These are phyloP conservation scores for Congeria kusceri DNA, from an alignment of 2,888 invertebrate genomes.

Conservation along the genomic window DNA sequence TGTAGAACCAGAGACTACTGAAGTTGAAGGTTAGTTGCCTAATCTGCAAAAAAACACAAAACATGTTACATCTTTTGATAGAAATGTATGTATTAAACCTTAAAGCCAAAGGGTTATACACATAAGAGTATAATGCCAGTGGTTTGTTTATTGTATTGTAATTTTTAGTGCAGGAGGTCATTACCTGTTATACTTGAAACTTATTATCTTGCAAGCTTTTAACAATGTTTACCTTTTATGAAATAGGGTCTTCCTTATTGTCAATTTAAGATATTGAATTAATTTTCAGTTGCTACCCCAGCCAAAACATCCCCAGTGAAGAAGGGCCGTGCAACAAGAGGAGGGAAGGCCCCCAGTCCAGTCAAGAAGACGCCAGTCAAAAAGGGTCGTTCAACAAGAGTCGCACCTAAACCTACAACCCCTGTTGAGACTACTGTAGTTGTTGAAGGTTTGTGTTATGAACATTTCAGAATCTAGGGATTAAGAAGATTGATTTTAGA, in stretches of 20 bases:
- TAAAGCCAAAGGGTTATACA: not conserved
- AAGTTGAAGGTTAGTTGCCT: too few relatives aligned
- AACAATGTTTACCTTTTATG: too few relatives aligned
- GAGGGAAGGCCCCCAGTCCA: constrained; percentile 10
- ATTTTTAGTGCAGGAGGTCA: too few relatives aligned
- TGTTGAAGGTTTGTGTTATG: not conserved
- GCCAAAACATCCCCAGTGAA: constrained; percentile 13
- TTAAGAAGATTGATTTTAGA: too few relatives aligned
- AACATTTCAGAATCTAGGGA: too few relatives aligned
- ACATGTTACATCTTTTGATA: not conserved
- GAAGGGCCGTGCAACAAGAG: constrained; percentile 18
- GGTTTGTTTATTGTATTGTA: too few relatives aligned
- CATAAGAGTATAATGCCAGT: too few relatives aligned
- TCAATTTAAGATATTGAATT: not conserved
- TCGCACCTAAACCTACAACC: constrained; percentile 14
- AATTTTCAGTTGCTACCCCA: constrained; percentile 1
- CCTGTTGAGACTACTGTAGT: constrained; percentile 5
- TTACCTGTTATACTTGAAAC: not conserved
- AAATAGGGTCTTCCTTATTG: too few relatives aligned
- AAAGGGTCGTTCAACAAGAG: not conserved
- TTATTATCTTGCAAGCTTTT: too few relatives aligned
- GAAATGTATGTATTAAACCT: not conserved
- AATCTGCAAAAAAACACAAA: not conserved
- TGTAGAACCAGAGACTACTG: not conserved
- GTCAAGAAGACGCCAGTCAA: constrained; percentile 7